Percentiles rank a stretch among this genome's conserved stretches.
phyloP scores from a whole-genome alignment of 2,888 invertebrate genomes.

The Seira sanloemensis region DNA sequence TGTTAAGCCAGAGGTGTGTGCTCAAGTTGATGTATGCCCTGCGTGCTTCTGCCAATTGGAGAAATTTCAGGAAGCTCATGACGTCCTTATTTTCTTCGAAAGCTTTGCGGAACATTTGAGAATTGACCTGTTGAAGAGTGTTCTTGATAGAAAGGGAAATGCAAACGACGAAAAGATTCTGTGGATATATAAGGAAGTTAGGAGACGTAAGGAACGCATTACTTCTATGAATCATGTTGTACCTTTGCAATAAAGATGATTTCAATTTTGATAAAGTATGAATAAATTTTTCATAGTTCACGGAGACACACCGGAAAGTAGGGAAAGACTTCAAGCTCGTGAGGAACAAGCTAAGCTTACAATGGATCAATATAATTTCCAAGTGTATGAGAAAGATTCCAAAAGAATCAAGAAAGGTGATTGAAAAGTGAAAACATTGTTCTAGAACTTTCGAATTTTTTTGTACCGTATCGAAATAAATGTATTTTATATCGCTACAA shows the following conservation, averaged over 20 bases:
- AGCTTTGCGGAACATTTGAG: not conserved
- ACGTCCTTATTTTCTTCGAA: slow-evolving; percentile 12
- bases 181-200: slow-evolving; percentile 21
- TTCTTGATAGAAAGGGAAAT: slow-evolving; percentile 9
- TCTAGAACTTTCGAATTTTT: not conserved
- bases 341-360: slow-evolving; percentile 20
- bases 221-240: no score
- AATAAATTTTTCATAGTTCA: not conserved
- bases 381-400: not conserved
- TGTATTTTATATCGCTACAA: not conserved
- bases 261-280: no score
- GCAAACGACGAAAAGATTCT: not conserved
- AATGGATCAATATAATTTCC: slow-evolving; percentile 18
- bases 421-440: not conserved
- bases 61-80: slow-evolving; percentile 10
- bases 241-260: no score
- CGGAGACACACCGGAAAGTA: slow-evolving; percentile 4
- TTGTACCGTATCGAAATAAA: not conserved
- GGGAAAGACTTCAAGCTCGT: not conserved
- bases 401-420: no score
- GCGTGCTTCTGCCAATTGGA: slow-evolving; percentile 23
- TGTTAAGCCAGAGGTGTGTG: slow-evolving; percentile 28
- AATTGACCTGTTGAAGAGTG: slow-evolving; percentile 19
- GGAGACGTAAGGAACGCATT: slow-evolving; percentile 19
- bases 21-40: slow-evolving; percentile 12